phyloP scores from a whole-genome alignment of 2,888 invertebrate genomes.

The Hydroisotoma schaefferi region DNA sequence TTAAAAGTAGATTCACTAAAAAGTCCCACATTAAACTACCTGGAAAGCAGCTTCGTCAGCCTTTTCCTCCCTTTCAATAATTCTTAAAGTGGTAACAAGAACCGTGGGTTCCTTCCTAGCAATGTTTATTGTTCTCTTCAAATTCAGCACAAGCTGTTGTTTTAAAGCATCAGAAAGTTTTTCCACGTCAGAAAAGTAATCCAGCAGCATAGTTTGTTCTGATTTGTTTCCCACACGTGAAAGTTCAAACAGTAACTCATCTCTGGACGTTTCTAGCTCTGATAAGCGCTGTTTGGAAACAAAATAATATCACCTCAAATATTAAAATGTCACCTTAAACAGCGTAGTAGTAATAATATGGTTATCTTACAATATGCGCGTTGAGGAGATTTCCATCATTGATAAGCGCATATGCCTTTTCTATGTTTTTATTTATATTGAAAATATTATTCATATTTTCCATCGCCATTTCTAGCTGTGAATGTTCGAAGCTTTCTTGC shows the following conservation, averaged over 20 bases:
- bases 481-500: conserved; percentile 90
- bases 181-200: conserved; percentile 95
- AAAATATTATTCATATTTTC: conserved; percentile 98
- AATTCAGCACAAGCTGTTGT: conserved; percentile 83
- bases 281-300: conserved; percentile 67
- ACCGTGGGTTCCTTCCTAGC: conserved; percentile 91
- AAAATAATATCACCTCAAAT: conserved; percentile 1
- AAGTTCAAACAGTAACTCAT: conserved; percentile 89
- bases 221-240: conserved; percentile 89
- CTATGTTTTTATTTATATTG: conserved; percentile 92
- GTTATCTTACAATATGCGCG: conserved; percentile 71
- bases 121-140: conserved; percentile 86
- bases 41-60: conserved; percentile 82
- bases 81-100: conserved; percentile 91
- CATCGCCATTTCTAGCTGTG: conserved; percentile 95
- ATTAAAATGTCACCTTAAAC: background rate
- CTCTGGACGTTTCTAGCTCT: conserved; percentile 93
- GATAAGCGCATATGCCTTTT: conserved; percentile 89
- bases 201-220: conserved; percentile 84
- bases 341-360: conserved; percentile 1
- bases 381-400: conserved; percentile 90
- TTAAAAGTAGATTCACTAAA: too few species aligned
- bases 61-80: conserved; percentile 95
- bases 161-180: conserved; percentile 80
- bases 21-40: conserved; percentile 52